Evolutionary conservation across 2,113 vertebrate species (phyloP).

Genomic region (Anolis carolinensis): DNA sequence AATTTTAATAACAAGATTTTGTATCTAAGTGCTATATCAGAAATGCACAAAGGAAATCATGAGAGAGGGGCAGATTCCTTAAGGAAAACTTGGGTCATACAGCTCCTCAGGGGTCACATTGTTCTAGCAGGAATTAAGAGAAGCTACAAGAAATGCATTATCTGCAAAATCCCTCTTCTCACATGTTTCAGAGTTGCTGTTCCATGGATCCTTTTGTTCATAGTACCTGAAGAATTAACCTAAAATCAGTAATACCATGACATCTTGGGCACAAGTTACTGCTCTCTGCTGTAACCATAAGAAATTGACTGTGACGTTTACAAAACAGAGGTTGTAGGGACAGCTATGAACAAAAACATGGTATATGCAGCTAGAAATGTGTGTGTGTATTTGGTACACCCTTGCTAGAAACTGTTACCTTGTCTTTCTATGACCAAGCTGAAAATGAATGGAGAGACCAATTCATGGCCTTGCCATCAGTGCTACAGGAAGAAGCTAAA

Average conservation of each 20-base stretch:
- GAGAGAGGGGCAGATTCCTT: not conserved
- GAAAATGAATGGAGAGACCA: not conserved
- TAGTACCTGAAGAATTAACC: not conserved
- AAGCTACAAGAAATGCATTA: not conserved
- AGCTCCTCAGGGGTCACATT: not conserved
- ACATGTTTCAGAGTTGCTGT: not conserved
- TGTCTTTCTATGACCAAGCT: not conserved
- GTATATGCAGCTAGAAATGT: not conserved
- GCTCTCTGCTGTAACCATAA: not conserved
- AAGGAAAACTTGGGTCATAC: not conserved
- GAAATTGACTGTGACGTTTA: not conserved
- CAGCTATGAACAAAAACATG: not conserved
- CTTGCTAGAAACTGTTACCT: not conserved
- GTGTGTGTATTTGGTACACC: not conserved
- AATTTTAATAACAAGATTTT: constrained; percentile 4
- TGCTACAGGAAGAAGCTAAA: not conserved
- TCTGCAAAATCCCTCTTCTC: not conserved
- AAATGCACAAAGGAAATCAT: constrained; percentile 5
- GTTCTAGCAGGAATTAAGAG: not conserved
- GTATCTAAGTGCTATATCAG: not conserved
- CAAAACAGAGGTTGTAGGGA: not conserved
- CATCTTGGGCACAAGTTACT: not conserved
- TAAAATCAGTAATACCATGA: not conserved
- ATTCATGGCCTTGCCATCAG: not conserved
- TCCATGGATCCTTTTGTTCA: not conserved